Evolutionary conservation across 2,797 vertebrate species (phyloP).

Genomic region (Lophius americanus): DNA sequence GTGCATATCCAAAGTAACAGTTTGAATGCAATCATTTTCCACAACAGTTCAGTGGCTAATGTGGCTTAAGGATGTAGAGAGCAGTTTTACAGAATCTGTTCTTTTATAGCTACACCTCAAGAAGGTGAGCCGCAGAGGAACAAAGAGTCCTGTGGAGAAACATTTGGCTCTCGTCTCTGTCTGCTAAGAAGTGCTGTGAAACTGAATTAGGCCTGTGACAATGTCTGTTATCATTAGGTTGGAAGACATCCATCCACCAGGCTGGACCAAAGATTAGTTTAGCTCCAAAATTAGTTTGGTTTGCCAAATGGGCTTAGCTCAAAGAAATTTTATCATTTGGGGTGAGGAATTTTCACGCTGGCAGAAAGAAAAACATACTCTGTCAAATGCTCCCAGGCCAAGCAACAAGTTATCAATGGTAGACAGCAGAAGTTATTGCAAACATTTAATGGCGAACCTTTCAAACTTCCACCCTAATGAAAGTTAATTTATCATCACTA

Average conservation of each 20-base stretch:
- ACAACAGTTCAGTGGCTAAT: conserved; percentile 58
- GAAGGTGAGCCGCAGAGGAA: conserved; percentile 41
- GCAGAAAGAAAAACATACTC: conserved; percentile 15
- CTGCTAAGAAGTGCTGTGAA: conserved; percentile 55
- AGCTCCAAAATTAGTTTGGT: conserved; percentile 51
- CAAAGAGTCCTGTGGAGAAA: conserved; percentile 41
- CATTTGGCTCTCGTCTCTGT: conserved; percentile 47
- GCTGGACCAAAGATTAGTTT: conserved; percentile 44
- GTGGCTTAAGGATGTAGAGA: conserved; percentile 52
- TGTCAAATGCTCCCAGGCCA: conserved; percentile 24
- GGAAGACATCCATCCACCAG: conserved; percentile 49
- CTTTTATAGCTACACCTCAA: conserved; percentile 42
- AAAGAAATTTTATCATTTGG: conserved; percentile 50
- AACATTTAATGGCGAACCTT: background rate
- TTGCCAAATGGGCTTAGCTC: conserved; percentile 51
- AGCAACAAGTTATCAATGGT: conserved; percentile 25
- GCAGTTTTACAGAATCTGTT: conserved; percentile 28
- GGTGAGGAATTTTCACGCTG: conserved; percentile 38
- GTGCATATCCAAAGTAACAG: conserved; percentile 74
- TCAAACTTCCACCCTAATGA: conserved; percentile 10
- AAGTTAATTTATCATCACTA: conserved; percentile 11
- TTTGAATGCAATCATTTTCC: conserved; percentile 69
- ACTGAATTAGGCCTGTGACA: conserved; percentile 51
- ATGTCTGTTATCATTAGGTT: conserved; percentile 59
- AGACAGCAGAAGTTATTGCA: background rate